A percentile compares a stretch with the other conserved stretches of the same genome.
These are phyloP conservation scores for Ptychadena robeensis DNA, from an alignment of 2,797 vertebrate genomes.

Conservation along the genomic window DNA sequence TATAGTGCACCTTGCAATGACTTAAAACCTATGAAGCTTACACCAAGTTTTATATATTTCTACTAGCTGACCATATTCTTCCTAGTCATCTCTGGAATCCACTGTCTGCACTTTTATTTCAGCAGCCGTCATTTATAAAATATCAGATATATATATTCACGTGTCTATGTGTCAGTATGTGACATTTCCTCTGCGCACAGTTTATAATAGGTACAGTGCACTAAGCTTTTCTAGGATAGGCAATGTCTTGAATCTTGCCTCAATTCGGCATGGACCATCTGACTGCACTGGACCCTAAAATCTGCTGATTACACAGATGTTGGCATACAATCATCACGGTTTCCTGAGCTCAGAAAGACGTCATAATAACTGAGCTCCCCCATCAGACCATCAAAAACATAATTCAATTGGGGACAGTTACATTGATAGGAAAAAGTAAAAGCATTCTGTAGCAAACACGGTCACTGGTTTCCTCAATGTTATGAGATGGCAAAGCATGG, in stretches of 20 bases:
- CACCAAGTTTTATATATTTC: too few species aligned
- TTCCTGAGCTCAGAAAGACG: background rate
- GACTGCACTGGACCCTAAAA: constrained; percentile 19
- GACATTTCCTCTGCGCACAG: background rate
- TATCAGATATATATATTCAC: too few species aligned
- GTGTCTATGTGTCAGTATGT: too few species aligned
- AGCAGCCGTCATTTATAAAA: too few species aligned
- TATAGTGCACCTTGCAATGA: too few species aligned
- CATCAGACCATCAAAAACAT: constrained; percentile 22
- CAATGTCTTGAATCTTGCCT: background rate
- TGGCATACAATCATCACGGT: background rate
- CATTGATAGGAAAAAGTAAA: too few species aligned
- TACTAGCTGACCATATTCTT: too few species aligned
- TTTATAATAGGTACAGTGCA: background rate
- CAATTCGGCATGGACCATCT: background rate
- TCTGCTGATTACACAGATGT: background rate
- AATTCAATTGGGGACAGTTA: background rate
- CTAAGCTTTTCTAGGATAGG: background rate
- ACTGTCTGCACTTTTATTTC: too few species aligned
- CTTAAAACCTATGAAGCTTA: too few species aligned
- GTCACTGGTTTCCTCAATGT: background rate
- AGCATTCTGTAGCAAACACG: too few species aligned
- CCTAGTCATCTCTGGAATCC: too few species aligned
- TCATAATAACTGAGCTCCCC: background rate
- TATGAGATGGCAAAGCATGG: too few species aligned